Conservation (phyloP, 30 jellyfish, hydroid and myxozoan species). For the Cassiopea andromeda region DNA sequence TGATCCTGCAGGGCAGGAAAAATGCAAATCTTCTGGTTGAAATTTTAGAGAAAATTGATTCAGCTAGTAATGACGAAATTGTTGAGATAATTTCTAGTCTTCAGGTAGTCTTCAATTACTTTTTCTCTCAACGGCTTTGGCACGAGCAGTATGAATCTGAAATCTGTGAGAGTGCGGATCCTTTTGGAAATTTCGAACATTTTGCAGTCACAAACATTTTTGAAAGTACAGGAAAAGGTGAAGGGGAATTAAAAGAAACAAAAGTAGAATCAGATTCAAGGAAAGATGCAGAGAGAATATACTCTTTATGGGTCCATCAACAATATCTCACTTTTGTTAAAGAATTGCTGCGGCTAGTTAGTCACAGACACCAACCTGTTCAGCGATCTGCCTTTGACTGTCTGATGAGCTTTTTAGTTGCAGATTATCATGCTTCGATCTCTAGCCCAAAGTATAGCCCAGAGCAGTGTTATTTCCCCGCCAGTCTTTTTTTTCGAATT, state of each 20-base stretch:
- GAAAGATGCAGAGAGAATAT: constrained; percentile 49
- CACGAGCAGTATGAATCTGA: constrained; percentile 30
- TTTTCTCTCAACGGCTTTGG: constrained; percentile 44
- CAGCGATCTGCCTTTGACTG: constrained; percentile 23
- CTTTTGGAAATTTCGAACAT: no score
- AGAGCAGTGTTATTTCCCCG: constrained; percentile 41
- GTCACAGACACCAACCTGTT: background rate
- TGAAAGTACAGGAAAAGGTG: background rate
- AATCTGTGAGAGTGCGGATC: background rate
- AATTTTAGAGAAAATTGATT: constrained; percentile 43
- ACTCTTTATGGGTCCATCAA: constrained; percentile 61
- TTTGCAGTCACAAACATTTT: background rate
- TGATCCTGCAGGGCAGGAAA: constrained; percentile 47
- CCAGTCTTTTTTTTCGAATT: constrained; percentile 20
- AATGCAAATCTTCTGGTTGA: constrained; percentile 67
- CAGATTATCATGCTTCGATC: constrained; percentile 55
- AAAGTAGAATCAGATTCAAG: background rate
- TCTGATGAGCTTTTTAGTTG: constrained; percentile 33
- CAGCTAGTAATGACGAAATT: constrained; percentile 1
- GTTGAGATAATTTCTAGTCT: constrained; percentile 34
- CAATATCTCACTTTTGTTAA: constrained; percentile 39
- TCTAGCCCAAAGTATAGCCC: constrained; percentile 29
- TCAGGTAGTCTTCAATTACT: constrained; percentile 29
- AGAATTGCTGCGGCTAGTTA: constrained; percentile 9
- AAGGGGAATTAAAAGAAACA: background rate